Evolutionary conservation across 2,797 vertebrate genomes (phyloP).

Genomic region (Chelon auratus): DNA sequence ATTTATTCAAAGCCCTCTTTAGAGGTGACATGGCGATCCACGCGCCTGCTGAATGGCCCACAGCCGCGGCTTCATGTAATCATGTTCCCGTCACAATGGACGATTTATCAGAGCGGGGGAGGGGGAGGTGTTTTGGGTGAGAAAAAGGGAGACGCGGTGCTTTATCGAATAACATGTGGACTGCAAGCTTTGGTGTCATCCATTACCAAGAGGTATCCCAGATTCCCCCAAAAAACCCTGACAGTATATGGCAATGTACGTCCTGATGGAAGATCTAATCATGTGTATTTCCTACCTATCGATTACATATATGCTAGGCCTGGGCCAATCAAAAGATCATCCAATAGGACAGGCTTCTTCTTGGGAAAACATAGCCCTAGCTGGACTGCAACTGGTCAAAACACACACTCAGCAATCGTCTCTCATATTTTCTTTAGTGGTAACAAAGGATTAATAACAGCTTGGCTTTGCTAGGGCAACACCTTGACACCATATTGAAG

Average conservation of each 20-base stretch:
- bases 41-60: constrained; percentile 75
- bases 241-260: neutral
- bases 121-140: constrained; percentile 41
- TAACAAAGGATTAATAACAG: neutral
- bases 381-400: neutral
- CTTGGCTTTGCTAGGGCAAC: neutral
- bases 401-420: constrained; percentile 30
- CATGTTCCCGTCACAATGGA: constrained; percentile 76
- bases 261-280: neutral
- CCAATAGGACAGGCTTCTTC: neutral
- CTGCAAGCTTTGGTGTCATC: constrained; percentile 1
- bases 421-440: neutral
- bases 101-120: constrained; percentile 67
- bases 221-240: neutral
- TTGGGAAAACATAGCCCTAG: neutral
- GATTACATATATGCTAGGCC: neutral
- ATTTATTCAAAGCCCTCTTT: constrained; percentile 79
- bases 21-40: constrained; percentile 75
- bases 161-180: constrained; percentile 54
- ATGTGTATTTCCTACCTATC: neutral
- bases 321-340: constrained; percentile 11
- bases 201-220: accelerated
- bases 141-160: constrained; percentile 19
- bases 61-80: constrained; percentile 76
- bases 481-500: neutral